These are phyloP conservation scores for Petrophora chlorosata DNA, from an alignment of 2,888 invertebrate species.

Conservation along the genomic window DNA sequence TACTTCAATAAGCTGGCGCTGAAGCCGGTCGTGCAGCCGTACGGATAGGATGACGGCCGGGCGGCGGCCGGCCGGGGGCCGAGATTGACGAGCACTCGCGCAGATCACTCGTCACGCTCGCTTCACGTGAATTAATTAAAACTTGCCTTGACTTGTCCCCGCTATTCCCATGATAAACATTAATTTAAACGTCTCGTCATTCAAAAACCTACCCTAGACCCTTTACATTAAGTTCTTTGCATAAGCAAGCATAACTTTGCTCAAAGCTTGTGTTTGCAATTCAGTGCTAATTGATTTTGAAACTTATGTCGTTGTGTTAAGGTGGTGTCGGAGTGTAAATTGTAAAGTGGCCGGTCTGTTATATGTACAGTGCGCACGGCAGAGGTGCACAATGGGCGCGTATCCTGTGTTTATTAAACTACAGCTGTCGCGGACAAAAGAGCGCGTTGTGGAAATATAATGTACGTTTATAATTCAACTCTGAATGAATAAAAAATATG, in stretches of 20 bases:
- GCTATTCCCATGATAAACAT: slow-evolving; percentile 29
- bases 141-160: slow-evolving; percentile 33
- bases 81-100: slow-evolving; percentile 13
- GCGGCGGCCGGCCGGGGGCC: neutral
- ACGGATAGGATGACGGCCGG: no score
- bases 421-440: slow-evolving; percentile 40
- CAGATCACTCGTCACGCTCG: slow-evolving; percentile 21
- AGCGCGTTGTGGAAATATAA: slow-evolving; percentile 21
- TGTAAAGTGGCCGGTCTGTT: neutral
- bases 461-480: slow-evolving; percentile 20
- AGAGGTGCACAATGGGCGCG: slow-evolving; percentile 43
- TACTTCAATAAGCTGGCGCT: no score
- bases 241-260: slow-evolving; percentile 1
- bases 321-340: neutral
- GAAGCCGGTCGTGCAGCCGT: no score
- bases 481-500: slow-evolving; percentile 24
- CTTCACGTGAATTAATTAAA: slow-evolving; percentile 43
- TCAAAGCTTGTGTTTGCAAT: slow-evolving; percentile 5
- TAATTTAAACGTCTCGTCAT: slow-evolving; percentile 3
- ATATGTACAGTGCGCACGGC: slow-evolving; percentile 14
- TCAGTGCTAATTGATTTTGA: neutral
- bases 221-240: neutral
- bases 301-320: slow-evolving; percentile 4
- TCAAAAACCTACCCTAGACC: slow-evolving; percentile 10
- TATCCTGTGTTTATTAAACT: slow-evolving; percentile 41